Conservation (phyloP, 2,113 vertebrate species). For the Saguinus midas region DNA sequence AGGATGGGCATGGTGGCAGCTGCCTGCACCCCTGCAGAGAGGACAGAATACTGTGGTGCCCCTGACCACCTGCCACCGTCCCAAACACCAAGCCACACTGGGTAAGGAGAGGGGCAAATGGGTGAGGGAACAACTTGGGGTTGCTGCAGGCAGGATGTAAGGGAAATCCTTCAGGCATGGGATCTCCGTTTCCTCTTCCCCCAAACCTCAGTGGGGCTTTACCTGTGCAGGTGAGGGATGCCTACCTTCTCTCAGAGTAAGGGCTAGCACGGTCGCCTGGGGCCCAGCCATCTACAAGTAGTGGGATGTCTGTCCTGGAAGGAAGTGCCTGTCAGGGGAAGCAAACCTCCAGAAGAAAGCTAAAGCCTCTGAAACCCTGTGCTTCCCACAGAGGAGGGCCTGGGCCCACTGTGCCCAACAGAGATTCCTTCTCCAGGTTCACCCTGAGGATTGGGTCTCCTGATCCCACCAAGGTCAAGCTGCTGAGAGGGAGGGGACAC, state of each 20-base stretch:
- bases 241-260: constrained; percentile 33
- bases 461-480: not conserved
- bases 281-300: not conserved
- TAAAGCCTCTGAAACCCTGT: not conserved
- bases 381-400: not conserved
- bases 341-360: not conserved
- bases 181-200: not conserved
- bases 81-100: not conserved
- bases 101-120: not conserved
- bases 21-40: not conserved
- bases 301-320: not conserved
- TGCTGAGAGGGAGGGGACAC: not conserved
- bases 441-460: rapidly evolving
- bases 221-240: not conserved
- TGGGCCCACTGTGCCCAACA: not conserved
- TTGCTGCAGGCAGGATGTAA: not conserved
- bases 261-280: not conserved
- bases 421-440: not conserved
- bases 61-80: not conserved
- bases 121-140: not conserved
- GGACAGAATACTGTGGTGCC: not conserved
- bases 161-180: not conserved
- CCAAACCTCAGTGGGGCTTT: not conserved
- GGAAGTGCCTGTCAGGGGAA: not conserved
- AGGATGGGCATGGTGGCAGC: not conserved